Base-by-base conservation (phyloP, 2,888 invertebrate species). In the Calameuta filiformis region DNA sequence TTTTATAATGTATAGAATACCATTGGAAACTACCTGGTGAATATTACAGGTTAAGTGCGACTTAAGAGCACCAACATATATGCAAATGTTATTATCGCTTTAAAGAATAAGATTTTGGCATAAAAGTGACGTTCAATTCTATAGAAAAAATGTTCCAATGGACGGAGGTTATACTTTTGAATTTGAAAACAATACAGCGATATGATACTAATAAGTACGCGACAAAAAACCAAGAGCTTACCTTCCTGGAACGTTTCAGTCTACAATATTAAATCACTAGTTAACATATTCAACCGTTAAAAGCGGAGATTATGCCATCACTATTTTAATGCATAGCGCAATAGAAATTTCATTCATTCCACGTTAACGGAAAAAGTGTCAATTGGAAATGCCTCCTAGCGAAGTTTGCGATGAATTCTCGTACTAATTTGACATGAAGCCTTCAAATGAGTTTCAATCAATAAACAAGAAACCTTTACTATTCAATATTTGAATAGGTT, bases 341-440 rank as follows among this genome's bases (percentile, higher is more conserved):
- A 78, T 73, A 77, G 73, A 80, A 80, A 80, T 73, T 76, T 79
- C 73, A 56, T 71, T 80, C 73, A 12, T 73, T 79, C 74, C 23
- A 77, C 69, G 76, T 77, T 78, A 81, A 77, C 81, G 83, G 81
- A 84, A 79, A 77, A 84, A 80, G 80, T 84, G 85, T 82, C 84
- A 85, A 85, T 76, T 81, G 75, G 74, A 76, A 56, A 23, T 56
- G 23, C 56, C 56, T 23, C 6, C 56, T 56, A 56, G 56, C 56
- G 56, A 23, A 56, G 23, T 23, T 23, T 56, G 23, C 56, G 56
- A 56, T 23, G 9, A 56, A 56, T 9, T 56, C 56, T 23, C 23
- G 23, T 56, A 56, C 56, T 56, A 56, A 56, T 9, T 9, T 56
- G 2, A 56, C 15, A 15, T 56, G 23, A 56, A 23, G 56, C 6